Base-by-base conservation (phyloP, 2,797 vertebrate genomes). In the Taeniopygia guttata region DNA sequence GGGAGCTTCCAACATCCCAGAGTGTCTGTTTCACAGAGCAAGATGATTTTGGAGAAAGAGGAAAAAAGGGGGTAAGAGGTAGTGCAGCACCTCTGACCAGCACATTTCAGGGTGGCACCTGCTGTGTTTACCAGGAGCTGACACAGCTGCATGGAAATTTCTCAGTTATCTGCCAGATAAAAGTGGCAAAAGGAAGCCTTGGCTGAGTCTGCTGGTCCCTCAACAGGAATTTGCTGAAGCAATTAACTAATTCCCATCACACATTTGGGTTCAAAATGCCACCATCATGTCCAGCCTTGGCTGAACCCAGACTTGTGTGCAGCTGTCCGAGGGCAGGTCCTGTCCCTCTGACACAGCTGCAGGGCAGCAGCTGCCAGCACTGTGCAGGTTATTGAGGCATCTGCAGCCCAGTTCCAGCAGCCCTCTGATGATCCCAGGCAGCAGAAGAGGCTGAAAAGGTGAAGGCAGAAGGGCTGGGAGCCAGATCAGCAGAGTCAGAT, bases 341-440 rank as follows among this genome's bases (percentile, higher is more conserved):
- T 0, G 0, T 16, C 51, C 60, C 64, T 48, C n/a, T 45, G 74
- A 21, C 52, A n/a, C 10, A 20, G 60, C 23, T 8, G 0, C 3
- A 3, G 66, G 34, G 59, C 58, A 87, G 38, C 56, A 52, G 81
- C 45, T 81, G 70, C 49, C 6, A 1, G 43, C 48, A 32, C 14
- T 0, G 16, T 2, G 1, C 20, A 22, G 27, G 36, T 2, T 5
- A 3, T 1, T n/a, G 14, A 40, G 38, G 25, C 0, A 0, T 43
- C 6, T 9, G 4, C 49, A 52, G 66, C 40, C 36, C 2, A 6
- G 16, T 36, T 36, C 16, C 3, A 10, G 67, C 5, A 1, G 62
- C 32, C 29, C 17, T 12, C 14, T 2, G 3, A 9, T 4, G 10
- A 10, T 10, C 43, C 27, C 40, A 5, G 1, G 0, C 7, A 54